A percentile compares a stretch with the other conserved stretches of the same genome.
phyloP scores from a whole-genome alignment of 2,888 invertebrate genomes.

The Galeopsomyia nigrocyanea region DNA sequence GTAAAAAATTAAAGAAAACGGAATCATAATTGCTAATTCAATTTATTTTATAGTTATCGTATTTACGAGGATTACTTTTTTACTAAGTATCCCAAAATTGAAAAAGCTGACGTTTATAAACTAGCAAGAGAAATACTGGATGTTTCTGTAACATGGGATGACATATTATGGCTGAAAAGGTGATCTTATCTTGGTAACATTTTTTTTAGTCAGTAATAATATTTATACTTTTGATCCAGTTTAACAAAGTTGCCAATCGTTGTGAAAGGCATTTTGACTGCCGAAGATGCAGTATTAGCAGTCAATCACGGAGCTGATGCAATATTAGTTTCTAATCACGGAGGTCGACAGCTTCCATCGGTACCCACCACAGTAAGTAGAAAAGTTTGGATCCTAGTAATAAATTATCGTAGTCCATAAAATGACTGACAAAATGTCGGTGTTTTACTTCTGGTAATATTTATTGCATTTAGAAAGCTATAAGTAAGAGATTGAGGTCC shows the following conservation, averaged over 20 bases:
- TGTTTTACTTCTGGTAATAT: too few species aligned
- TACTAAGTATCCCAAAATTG: constrained; percentile 66
- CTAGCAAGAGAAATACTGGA: constrained; percentile 86
- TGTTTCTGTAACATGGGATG: constrained; percentile 85
- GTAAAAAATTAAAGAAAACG: constrained; percentile 1
- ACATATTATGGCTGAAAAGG: constrained; percentile 86
- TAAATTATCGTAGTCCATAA: too few species aligned
- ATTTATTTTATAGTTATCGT: constrained; percentile 81
- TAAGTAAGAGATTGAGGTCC: background rate
- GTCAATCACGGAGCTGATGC: background rate
- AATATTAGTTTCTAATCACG: too few species aligned
- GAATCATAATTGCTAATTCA: constrained; percentile 48
- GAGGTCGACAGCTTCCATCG: too few species aligned
- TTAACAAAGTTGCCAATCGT: constrained; percentile 14
- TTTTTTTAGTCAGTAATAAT: background rate
- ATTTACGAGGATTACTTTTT: constrained; percentile 79
- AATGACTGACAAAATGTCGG: too few species aligned
- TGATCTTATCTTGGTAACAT: too few species aligned
- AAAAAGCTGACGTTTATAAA: constrained; percentile 81
- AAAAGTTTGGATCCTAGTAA: too few species aligned
- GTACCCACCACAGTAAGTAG: background rate
- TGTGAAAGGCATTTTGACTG: constrained; percentile 10
- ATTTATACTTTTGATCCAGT: too few species aligned
- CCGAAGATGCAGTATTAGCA: constrained; percentile 9
- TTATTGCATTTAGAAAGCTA: too few species aligned